Evolutionary conservation across 2,797 vertebrate species (phyloP), one percentile per base, ranked within the genome.

Genomic region (Syndactyla subalaris): DNA sequence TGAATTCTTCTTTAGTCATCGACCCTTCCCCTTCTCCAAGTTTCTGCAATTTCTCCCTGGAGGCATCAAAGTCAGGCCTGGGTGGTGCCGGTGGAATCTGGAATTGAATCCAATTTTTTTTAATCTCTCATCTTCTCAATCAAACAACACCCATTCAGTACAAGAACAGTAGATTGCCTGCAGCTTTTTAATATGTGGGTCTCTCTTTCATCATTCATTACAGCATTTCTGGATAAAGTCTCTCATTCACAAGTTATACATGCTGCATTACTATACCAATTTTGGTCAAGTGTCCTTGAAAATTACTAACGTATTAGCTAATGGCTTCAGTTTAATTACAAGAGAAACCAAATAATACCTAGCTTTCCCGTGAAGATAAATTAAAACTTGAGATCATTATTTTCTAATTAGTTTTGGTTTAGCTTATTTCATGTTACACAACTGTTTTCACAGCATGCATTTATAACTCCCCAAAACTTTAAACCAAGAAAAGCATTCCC

Each of bases 1-100:
- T 99, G 97, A 99, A 99, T 96, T 99, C 99, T 95, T 99, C 99
- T 97, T 99, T 99, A 88, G 99, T 99, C 99, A 99, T 99, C 21
- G 99, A 99, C 26, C 99, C 99, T 97, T 99, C 99, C 66, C 99
- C 99, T 97, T 99, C 99, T 34, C 99, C 99, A 80, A 99, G 98
- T 92, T 99, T 99, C 98, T 99, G 99, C 52, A 99, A 97, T 97
- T 99, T 99, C 97, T 99, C 99, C 96, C 99, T 98, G 78, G 99
- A 99, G 10, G 99, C 99, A 98, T 99, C 99, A 46, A 99, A 99
- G 98, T 99, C 99, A 68, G 99, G 99, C 96, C 99, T 98, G 61
- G 99, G 99, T 62, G 99, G 99, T 55, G 99, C 99, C 15, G 99
- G 99, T 38, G 99, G 99, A 95, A 99, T 99, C 99, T 99, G 85